Evolutionary conservation across 1,140 invertebrate species (phyloP), one percentile per base, ranked within the genome.

Genomic region (Heterodera carotae): DNA sequence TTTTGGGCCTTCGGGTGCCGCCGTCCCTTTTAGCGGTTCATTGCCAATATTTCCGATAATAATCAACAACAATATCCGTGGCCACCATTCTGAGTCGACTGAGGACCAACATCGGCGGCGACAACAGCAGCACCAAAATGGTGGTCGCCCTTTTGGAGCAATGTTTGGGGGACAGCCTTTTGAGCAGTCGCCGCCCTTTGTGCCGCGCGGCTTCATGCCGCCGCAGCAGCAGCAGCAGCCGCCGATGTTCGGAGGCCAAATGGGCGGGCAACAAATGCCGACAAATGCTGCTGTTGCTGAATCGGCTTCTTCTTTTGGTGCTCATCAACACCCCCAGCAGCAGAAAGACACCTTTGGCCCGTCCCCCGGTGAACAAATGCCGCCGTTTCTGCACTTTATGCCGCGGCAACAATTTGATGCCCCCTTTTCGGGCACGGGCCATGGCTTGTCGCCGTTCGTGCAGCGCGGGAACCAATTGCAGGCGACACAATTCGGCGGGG

Each of bases 1-100:
- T 59, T 66, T 66, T 66, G 60, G 60, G 29, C 60, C 60, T 6
- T 62, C 29, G n/a, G 60, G 60, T 18, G 60, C n/a, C n/a, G n/a
- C n/a, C n/a, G n/a, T n/a, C 22, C n/a, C 60, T 8, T n/a, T 25
- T 31, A 27, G 27, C 62, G 62, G 62, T 66, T 34, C 62, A 29
- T 66, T 53, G 12, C 48, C 48, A 53, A 53, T 56, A 22, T 22
- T 56, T 4, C 48, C 48, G 48, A 56, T 56, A 2, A 56, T 56
- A 56, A 56, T 56, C 22, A 56, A 56, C 22, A 56, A 56, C 22
- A 56, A 56, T 18, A 22, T 56, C 15, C 48, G 18, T 22, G 48
- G 48, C 5, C 7, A 43, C 39, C n/a, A n/a, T n/a, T 43, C 39
- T 7, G 48, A 22, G 48, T 18, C 48, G 48, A 4, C 12, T 5